Conservation (phyloP, 1,140 invertebrate species). For the Eufriesea mexicana region DNA sequence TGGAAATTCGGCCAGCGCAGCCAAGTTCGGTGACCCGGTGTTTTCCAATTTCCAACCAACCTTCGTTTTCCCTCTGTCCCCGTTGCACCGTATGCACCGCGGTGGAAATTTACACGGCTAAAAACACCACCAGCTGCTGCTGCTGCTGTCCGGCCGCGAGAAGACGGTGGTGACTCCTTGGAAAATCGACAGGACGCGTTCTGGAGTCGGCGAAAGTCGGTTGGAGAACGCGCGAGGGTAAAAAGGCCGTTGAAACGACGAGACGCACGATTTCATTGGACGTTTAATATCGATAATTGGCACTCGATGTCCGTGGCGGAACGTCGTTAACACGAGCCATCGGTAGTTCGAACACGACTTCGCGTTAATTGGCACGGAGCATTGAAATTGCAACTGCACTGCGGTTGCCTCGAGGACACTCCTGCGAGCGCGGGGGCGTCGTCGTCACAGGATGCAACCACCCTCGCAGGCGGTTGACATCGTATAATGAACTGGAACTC, state of each 20-base stretch:
- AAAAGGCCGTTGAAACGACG: neutral
- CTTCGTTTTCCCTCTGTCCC: neutral
- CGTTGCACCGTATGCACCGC: neutral
- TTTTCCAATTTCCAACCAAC: slow-evolving; percentile 9
- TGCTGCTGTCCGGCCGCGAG: neutral
- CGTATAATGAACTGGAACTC: slow-evolving; percentile 14
- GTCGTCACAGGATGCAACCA: slow-evolving; percentile 10
- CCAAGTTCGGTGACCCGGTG: neutral
- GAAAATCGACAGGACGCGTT: neutral
- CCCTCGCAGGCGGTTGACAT: neutral
- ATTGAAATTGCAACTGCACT: slow-evolving; percentile 51
- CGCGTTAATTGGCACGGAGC: slow-evolving; percentile 46
- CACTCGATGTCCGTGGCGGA: slow-evolving; percentile 11
- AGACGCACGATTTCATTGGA: slow-evolving; percentile 12
- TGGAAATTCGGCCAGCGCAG: neutral
- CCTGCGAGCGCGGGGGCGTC: neutral
- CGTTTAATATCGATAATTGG: slow-evolving; percentile 37
- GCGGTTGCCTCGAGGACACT: slow-evolving; percentile 35
- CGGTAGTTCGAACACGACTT: slow-evolving; percentile 32
- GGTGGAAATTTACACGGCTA: neutral
- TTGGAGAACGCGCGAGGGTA: neutral
- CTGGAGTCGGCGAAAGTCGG: neutral
- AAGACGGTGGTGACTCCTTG: neutral
- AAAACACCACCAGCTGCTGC: neutral
- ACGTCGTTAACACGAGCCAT: slow-evolving; percentile 34